Conservation (phyloP, 2,797 vertebrate species). For the Gymnocypris eckloni region DNA sequence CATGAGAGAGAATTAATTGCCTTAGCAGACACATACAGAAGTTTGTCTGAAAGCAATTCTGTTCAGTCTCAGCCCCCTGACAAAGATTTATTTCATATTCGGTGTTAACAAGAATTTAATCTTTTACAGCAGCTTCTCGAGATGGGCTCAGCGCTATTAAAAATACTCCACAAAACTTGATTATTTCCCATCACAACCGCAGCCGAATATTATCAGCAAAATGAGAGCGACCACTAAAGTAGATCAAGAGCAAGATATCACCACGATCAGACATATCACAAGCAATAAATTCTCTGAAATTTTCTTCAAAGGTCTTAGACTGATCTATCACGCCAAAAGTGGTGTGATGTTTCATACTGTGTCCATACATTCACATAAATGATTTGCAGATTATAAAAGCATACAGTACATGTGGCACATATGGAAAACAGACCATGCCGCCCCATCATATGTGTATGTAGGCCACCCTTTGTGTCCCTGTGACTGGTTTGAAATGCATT, state of each 20-base stretch:
- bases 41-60: conserved; percentile 60
- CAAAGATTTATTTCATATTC: conserved; percentile 64
- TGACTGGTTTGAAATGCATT: conserved; percentile 44
- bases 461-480: conserved; percentile 29
- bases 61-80: conserved; percentile 57
- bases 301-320: conserved; percentile 34
- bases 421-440: conserved; percentile 30
- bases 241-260: conserved; percentile 26
- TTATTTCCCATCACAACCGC: conserved; percentile 41
- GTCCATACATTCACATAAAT: conserved; percentile 21
- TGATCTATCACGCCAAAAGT: conserved; percentile 15
- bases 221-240: conserved; percentile 32
- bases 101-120: conserved; percentile 64
- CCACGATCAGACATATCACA: conserved; percentile 28
- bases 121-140: conserved; percentile 54
- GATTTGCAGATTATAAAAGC: conserved; percentile 49
- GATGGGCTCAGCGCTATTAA: conserved; percentile 24
- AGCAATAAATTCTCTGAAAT: conserved; percentile 1
- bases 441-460: conserved; percentile 14
- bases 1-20: conserved; percentile 71
- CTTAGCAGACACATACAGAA: conserved; percentile 62
- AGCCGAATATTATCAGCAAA: conserved; percentile 35
- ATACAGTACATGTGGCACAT: conserved; percentile 35
- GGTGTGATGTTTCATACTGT: conserved; percentile 34
- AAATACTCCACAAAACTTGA: conserved; percentile 36